Evolutionary conservation across 2,888 invertebrate genomes (phyloP).

Genomic region (Cantharis rufa): DNA sequence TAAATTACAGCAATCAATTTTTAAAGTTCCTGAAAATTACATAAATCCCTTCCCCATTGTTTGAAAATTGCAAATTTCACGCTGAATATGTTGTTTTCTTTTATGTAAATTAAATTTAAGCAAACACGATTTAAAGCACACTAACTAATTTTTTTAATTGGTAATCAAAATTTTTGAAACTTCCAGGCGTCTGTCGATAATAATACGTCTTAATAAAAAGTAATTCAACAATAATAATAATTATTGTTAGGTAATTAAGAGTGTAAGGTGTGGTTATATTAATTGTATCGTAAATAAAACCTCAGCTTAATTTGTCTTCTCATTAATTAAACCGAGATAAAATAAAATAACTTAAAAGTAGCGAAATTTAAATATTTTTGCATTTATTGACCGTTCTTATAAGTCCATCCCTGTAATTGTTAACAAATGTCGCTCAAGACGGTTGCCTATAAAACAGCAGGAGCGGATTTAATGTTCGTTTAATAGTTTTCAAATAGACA

Average conservation of each 20-base stretch:
- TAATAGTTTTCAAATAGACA: slow-evolving; percentile 21
- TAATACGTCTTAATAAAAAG: background rate
- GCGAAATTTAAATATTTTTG: background rate
- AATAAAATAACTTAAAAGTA: background rate
- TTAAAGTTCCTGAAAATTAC: slow-evolving; percentile 22
- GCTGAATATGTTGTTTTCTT: background rate
- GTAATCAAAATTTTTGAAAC: background rate
- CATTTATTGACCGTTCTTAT: background rate
- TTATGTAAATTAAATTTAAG: background rate
- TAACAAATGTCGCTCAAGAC: slow-evolving; percentile 12
- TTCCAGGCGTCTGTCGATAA: background rate
- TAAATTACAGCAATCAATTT: slow-evolving; percentile 21
- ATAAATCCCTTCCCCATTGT: slow-evolving; percentile 18
- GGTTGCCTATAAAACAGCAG: slow-evolving; percentile 25
- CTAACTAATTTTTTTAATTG: background rate
- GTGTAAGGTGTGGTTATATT: background rate
- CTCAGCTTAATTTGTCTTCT: background rate
- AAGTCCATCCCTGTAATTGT: slow-evolving; percentile 7
- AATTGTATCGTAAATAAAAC: background rate
- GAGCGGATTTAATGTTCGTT: slow-evolving; percentile 19
- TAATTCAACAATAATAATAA: background rate
- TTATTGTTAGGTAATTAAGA: background rate
- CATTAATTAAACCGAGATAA: background rate
- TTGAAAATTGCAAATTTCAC: slow-evolving; percentile 16
- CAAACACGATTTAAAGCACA: background rate